Percentiles rank a stretch among this genome's conserved stretches.
Conservation (phyloP, 2,113 vertebrate genomes). For the Ariopsis seemanni region DNA sequence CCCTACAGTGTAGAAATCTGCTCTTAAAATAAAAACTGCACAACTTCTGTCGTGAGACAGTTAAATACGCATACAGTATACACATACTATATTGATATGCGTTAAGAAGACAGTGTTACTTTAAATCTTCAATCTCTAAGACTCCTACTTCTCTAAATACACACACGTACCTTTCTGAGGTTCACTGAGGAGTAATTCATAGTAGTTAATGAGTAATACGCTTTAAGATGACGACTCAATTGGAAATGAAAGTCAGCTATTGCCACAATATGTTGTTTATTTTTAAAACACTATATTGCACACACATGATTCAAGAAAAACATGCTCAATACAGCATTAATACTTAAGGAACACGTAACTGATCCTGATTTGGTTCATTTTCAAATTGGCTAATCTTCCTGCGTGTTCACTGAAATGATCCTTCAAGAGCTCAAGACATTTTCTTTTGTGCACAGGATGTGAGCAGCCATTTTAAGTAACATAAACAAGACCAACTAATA, state of each 20-base stretch:
- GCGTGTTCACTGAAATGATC: slow-evolving; percentile 17
- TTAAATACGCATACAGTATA: neutral
- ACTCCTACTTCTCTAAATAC: neutral
- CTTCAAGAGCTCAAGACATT: slow-evolving; percentile 22
- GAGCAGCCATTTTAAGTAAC: slow-evolving; percentile 45
- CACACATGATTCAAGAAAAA: neutral
- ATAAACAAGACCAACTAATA: slow-evolving; percentile 46
- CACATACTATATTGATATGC: neutral
- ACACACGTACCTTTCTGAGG: neutral
- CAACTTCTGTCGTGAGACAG: neutral
- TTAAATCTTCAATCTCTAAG: neutral
- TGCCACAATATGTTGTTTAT: too few relatives aligned
- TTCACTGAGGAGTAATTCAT: neutral
- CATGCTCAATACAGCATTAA: neutral
- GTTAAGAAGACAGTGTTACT: neutral
- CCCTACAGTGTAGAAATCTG: neutral
- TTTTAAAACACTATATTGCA: neutral
- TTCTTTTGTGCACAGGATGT: slow-evolving; percentile 12
- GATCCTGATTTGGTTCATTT: slow-evolving; percentile 9
- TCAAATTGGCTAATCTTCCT: neutral
- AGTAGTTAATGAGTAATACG: neutral
- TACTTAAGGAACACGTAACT: neutral
- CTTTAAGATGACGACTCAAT: neutral
- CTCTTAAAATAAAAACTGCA: neutral
- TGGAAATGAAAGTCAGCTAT: neutral